Conservation (phyloP, 2,888 invertebrate genomes). For the Microctonus hyperodae region DNA sequence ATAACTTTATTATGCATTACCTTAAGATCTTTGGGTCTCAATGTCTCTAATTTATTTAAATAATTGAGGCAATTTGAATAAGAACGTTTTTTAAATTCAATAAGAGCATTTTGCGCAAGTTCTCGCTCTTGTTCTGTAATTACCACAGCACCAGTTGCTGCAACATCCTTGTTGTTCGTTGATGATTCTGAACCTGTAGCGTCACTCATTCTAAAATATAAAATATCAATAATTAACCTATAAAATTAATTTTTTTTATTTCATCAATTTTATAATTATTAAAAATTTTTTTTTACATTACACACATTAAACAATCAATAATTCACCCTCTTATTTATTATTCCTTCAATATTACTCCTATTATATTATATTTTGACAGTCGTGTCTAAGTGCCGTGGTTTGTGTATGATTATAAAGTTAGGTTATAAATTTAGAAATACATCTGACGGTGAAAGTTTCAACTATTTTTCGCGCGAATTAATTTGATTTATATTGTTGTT, state of each 20-base stretch:
- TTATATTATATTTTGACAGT: neutral
- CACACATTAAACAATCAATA: neutral
- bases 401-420: neutral
- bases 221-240: neutral
- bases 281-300: neutral
- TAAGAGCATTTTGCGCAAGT: slow-evolving; percentile 68
- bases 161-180: neutral
- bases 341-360: neutral
- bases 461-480: neutral
- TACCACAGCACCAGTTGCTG: slow-evolving; percentile 38
- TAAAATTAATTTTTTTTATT: neutral
- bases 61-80: slow-evolving; percentile 69
- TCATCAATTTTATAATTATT: neutral
- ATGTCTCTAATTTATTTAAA: slow-evolving; percentile 72
- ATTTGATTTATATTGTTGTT: neutral
- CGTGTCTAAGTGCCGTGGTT: neutral
- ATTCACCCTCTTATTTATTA: neutral
- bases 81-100: slow-evolving; percentile 72
- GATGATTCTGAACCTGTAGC: neutral
- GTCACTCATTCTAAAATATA: slow-evolving; percentile 43
- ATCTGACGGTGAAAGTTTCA: neutral
- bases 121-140: slow-evolving; percentile 67
- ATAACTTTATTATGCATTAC: slow-evolving; percentile 85
- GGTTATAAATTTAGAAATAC: neutral
- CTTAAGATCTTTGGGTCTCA: slow-evolving; percentile 74